Conservation (phyloP, 2,888 invertebrate species). For the Eupeodes luniger region DNA sequence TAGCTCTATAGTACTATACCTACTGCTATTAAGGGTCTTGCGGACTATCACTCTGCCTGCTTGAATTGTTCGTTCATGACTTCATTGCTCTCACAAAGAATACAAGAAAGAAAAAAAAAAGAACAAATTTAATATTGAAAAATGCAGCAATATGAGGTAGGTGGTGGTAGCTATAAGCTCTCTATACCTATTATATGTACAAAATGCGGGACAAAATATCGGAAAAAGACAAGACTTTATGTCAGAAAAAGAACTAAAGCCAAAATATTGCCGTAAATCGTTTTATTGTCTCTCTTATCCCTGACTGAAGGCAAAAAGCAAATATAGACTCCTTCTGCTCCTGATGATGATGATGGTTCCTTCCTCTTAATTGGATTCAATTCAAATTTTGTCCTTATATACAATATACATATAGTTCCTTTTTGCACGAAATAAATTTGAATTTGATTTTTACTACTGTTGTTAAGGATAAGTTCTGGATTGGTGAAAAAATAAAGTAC, state of each 20-base stretch:
- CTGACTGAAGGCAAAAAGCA: not conserved
- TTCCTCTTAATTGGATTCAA: constrained; percentile 65
- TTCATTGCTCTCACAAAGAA: constrained; percentile 33
- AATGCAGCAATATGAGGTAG: constrained; percentile 43
- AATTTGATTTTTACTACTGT: constrained; percentile 22
- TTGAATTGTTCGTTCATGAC: constrained; percentile 35
- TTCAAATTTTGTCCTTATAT: constrained; percentile 58
- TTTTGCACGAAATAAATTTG: constrained; percentile 13
- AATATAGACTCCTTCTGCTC: constrained; percentile 20
- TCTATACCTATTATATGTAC: not conserved
- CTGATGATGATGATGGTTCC: constrained; percentile 1
- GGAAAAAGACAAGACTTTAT: constrained; percentile 13
- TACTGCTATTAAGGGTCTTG: constrained; percentile 15
- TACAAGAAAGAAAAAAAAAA: not conserved
- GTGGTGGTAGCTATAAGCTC: not conserved
- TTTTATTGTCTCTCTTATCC: constrained; percentile 32
- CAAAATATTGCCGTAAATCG: constrained; percentile 45
- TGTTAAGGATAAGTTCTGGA: not conserved
- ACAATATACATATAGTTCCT: not conserved
- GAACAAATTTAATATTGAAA: constrained; percentile 47
- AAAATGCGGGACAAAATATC: constrained; percentile 1
- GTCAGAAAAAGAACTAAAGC: not conserved
- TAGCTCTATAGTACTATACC: too few relatives aligned
- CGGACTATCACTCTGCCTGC: constrained; percentile 16
- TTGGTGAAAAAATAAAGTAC: not conserved